Evolutionary conservation across 2,113 vertebrate genomes (phyloP).

Genomic region (Hemibagrus wyckioides): DNA sequence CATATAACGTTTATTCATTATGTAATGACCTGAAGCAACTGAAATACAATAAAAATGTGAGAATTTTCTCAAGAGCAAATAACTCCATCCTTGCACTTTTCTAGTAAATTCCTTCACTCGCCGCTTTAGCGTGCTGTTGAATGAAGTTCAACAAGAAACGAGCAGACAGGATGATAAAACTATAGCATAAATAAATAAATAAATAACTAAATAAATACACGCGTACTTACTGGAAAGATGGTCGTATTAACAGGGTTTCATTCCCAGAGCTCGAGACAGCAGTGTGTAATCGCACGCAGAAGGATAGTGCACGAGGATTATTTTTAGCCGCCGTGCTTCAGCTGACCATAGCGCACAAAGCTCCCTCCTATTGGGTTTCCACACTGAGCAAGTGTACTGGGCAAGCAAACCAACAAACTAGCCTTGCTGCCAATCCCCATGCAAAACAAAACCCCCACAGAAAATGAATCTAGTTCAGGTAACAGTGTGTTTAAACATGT

Average conservation of each 20-base stretch:
- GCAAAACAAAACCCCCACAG: not conserved
- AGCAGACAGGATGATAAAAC: not conserved
- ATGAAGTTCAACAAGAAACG: not conserved
- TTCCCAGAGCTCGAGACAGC: not conserved
- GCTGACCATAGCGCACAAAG: conserved; percentile 68
- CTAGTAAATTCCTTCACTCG: not conserved
- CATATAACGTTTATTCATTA: not conserved
- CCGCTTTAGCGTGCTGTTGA: not conserved
- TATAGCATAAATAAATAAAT: not conserved
- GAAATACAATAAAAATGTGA: too few species aligned
- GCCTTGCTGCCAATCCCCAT: not conserved
- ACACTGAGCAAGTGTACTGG: conserved; percentile 57
- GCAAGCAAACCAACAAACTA: conserved; percentile 6
- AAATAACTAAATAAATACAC: not conserved
- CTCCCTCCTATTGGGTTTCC: conserved; percentile 85
- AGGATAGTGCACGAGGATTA: conserved; percentile 75
- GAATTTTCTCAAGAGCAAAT: too few species aligned
- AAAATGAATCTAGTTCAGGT: not conserved
- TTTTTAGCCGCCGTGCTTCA: conserved; percentile 91
- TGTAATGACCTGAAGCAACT: not conserved
- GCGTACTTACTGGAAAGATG: not conserved
- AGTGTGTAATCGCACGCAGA: conserved; percentile 29
- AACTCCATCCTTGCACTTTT: not conserved
- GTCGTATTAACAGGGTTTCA: conserved; percentile 2
- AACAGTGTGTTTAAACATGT: not conserved